Conservation (phyloP, 2,888 invertebrate genomes). For the Dioctria rufipes region DNA sequence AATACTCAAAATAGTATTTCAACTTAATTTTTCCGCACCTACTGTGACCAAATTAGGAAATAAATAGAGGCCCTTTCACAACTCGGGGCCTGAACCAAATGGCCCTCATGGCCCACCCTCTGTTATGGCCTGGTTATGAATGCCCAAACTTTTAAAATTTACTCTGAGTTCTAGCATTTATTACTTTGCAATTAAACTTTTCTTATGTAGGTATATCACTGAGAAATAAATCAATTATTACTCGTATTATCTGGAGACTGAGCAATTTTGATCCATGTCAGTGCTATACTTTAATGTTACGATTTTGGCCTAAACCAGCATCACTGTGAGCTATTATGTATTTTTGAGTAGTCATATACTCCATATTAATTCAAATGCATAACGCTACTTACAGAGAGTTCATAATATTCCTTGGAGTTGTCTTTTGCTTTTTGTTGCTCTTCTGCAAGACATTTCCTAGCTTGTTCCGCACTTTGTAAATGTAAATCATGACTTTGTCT, state of each 20-base stretch:
- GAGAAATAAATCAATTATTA: too few species aligned
- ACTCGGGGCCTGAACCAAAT: too few species aligned
- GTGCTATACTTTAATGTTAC: slow-evolving; percentile 13
- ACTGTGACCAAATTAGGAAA: too few species aligned
- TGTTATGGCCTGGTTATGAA: too few species aligned
- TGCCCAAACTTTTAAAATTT: too few species aligned
- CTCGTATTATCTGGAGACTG: not conserved
- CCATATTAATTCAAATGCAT: slow-evolving; percentile 16
- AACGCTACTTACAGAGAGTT: slow-evolving; percentile 53
- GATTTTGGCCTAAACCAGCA: slow-evolving; percentile 1
- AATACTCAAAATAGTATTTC: too few species aligned
- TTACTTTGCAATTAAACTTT: too few species aligned
- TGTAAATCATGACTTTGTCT: slow-evolving; percentile 41
- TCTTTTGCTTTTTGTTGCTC: slow-evolving; percentile 50
- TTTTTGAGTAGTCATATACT: not conserved
- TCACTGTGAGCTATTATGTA: not conserved
- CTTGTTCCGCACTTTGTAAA: slow-evolving; percentile 38
- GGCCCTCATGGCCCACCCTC: too few species aligned
- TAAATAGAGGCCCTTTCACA: too few species aligned
- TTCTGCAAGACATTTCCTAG: slow-evolving; percentile 11
- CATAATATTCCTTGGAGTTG: slow-evolving; percentile 35
- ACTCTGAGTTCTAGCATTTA: too few species aligned
- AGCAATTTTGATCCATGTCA: slow-evolving; percentile 27
- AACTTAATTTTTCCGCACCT: too few species aligned
- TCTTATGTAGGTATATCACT: too few species aligned